These are phyloP conservation scores for Mythimna impura DNA, from an alignment of 2,888 invertebrate species.

Conservation along the genomic window DNA sequence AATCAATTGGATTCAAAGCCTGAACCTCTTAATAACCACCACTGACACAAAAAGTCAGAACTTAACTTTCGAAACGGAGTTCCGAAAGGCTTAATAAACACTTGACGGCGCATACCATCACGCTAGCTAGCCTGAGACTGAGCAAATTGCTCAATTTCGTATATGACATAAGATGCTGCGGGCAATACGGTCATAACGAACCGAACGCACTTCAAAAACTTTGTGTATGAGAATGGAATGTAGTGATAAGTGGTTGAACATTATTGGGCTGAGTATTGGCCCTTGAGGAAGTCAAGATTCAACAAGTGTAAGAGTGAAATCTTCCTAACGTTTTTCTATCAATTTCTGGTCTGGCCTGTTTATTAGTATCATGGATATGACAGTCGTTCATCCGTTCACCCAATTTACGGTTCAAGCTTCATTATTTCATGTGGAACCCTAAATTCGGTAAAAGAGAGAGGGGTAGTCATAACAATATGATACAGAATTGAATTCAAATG, in stretches of 20 bases:
- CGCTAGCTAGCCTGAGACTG: constrained; percentile 33
- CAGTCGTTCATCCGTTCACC: too few species aligned
- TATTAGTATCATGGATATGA: background rate
- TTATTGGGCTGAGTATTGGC: constrained; percentile 3
- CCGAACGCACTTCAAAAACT: constrained; percentile 11
- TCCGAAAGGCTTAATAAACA: constrained; percentile 39
- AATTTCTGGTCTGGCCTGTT: background rate
- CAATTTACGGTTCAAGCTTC: too few species aligned
- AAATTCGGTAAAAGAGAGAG: too few species aligned
- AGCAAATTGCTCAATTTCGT: constrained; percentile 53
- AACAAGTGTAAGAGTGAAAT: background rate
- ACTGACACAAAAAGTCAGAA: constrained; percentile 9
- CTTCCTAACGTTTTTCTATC: background rate
- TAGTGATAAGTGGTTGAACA: background rate
- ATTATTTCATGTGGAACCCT: too few species aligned
- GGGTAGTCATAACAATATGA: background rate
- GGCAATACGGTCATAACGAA: constrained; percentile 8
- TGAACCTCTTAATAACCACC: constrained; percentile 4
- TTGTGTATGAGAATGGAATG: constrained; percentile 10
- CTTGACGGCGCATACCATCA: constrained; percentile 42
- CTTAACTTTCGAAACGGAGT: constrained; percentile 51
- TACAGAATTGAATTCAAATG: background rate
- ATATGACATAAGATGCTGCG: constrained; percentile 51
- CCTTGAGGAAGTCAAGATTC: constrained; percentile 1
- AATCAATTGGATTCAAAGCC: constrained; percentile 22